Base-by-base conservation (phyloP, 2,888 invertebrate genomes). In the Odontocolon sp. region DNA sequence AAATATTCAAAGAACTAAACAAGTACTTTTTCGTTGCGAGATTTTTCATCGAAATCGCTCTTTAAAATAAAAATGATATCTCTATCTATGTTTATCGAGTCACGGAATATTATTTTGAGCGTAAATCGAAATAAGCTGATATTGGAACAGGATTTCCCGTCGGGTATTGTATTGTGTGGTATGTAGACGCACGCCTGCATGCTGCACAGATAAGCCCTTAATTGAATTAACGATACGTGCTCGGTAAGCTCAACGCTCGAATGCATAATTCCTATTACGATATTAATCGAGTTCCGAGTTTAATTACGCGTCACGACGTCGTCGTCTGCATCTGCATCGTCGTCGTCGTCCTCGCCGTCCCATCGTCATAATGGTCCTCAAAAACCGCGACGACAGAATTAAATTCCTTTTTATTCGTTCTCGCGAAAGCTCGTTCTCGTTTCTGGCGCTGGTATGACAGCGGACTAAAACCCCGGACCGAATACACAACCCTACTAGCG, bases 171-270 rank as follows among this genome's bases (percentile, higher is more conserved):
- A 45, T 45, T 23, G 4, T n/a, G 9, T 11, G 21, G 23, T 45
- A n/a, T 45, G n/a, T n/a, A n/a, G n/a, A n/a, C n/a, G n/a, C n/a
- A n/a, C 36, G 52, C 28, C 2, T 26, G 31, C n/a, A 1, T 21
- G 23, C 3, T 21, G n/a, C 11, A 33, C 61, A 40, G 71, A 68
- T 61, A 72, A 76, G 50, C 76, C 59, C 59, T 67, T 73, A 69
- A 73, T 72, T 50, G 59, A 76, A 69, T 78, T 68, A 78, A 64
- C 63, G 59, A 50, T 57, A 69, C 40, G 68, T 56, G 69, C 66
- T 59, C 57, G 18, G 6, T 23, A 45, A 54, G 52, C 63, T 18
- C 56, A 40, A 50, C 23, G 52, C 31, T 23, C 36, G 47, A 59
- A 52, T 73, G 36, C 38, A 68, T 63, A 73, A 77, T 73, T 73